Percentiles rank a stretch among this genome's conserved stretches.
Conservation (phyloP, 1,140 invertebrate genomes). For the Pollicipes pollicipes region DNA sequence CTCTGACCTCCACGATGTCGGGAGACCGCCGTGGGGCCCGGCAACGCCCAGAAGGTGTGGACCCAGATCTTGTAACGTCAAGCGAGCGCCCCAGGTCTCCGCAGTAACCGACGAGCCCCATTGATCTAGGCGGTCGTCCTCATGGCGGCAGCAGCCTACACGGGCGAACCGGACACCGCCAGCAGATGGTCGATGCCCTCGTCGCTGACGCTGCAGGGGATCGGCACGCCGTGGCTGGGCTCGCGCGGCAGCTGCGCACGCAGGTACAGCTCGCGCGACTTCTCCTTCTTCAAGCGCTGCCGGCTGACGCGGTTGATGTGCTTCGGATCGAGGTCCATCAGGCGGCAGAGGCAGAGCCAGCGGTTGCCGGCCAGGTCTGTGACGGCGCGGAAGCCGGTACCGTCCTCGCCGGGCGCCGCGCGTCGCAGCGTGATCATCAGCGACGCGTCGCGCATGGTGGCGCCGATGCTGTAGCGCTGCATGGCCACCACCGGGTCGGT, state of each 20-base stretch:
- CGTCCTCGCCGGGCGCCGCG: slow-evolving; percentile 7
- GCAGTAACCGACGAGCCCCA: no score
- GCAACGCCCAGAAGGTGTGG: no score
- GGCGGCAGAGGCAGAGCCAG: slow-evolving; percentile 7
- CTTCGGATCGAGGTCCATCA: slow-evolving; percentile 14
- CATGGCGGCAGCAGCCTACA: no score
- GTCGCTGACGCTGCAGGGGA: background rate
- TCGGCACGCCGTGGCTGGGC: background rate
- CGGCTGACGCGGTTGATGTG: slow-evolving; percentile 6
- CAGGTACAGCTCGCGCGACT: background rate
- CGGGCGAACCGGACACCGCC: background rate
- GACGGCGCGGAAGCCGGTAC: background rate
- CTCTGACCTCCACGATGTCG: no score
- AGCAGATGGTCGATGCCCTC: background rate
- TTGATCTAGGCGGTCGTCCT: no score
- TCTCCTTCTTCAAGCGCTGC: background rate
- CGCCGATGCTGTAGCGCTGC: slow-evolving; percentile 10
- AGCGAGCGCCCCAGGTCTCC: no score
- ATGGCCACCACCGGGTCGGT: slow-evolving; percentile 4
- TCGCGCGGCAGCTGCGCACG: background rate
- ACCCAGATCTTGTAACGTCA: no score
- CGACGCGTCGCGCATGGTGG: slow-evolving; percentile 11
- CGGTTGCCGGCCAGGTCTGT: background rate
- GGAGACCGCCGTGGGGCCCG: no score
- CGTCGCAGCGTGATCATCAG: slow-evolving; percentile 11